Base-by-base conservation (phyloP, 2,113 vertebrate genomes). In the Cynoglossus semilaevis region DNA sequence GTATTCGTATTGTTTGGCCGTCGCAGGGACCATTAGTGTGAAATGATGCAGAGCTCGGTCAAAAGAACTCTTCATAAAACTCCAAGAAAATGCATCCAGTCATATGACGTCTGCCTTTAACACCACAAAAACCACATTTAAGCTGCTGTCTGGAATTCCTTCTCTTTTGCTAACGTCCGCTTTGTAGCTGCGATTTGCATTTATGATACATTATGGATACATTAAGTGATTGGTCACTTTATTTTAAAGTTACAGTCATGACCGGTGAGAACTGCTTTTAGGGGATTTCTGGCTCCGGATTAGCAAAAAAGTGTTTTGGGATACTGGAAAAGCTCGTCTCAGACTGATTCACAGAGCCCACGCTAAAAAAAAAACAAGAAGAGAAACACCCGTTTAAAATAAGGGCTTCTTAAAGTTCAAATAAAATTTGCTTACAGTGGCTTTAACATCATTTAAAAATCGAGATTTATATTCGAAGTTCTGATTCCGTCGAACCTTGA, bases 1-100 rank as follows among this genome's bases (percentile, higher is more conserved):
- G n/a, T n/a, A n/a, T n/a, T n/a, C n/a, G n/a, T n/a, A n/a, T n/a
- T n/a, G n/a, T n/a, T n/a, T n/a, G n/a, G n/a, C 45, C 46, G 49
- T 10, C 40, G 16, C 15, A 11, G 16, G 44, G 57, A 60, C 57
- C 64, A 46, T 46, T 48, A 7, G 41, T 58, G 22, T 52, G 15
- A 41, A 46, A 45, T 37, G 5, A 45, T 9, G 9, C 16, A 50
- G 6, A 29, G 9, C 38, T 40, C 7, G 13, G 13, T 40, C 38
- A 40, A 40, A 29, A 29, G 22, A 29, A 29, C n/a, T n/a, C n/a
- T n/a, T n/a, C n/a, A n/a, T n/a, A n/a, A n/a, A n/a, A n/a, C 22
- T 29, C 22, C 38, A 41, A 13, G 11, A 12, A 41, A 12, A 12
- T 41, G 38, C 42, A 43, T 43, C 6, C 42, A 43, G 11, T 43